phyloP scores from a whole-genome alignment of 2,797 vertebrate species.

The Uromys caudimaculatus region DNA sequence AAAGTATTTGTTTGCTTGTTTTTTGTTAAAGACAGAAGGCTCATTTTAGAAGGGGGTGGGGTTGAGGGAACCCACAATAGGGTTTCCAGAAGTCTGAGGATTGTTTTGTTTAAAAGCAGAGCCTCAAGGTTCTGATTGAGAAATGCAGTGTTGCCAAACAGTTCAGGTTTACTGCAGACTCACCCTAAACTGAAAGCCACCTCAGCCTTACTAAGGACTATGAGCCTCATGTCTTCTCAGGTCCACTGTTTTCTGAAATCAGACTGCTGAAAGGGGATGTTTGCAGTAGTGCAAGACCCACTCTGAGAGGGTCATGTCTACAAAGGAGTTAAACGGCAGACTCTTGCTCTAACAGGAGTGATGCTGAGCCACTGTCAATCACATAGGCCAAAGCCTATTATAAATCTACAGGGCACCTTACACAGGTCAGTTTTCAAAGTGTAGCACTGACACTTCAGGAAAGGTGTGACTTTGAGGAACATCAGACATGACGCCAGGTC shows the following conservation, averaged over 20 bases:
- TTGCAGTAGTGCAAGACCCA: constrained; percentile 62
- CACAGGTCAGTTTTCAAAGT: constrained; percentile 52
- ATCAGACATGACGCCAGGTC: constrained; percentile 65
- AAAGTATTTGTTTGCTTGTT: constrained; percentile 41
- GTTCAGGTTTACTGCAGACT: constrained; percentile 64
- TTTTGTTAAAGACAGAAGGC: constrained; percentile 57
- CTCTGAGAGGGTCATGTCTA: constrained; percentile 66
- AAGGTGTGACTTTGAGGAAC: constrained; percentile 73
- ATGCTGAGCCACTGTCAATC: constrained; percentile 46
- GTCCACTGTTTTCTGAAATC: constrained; percentile 52
- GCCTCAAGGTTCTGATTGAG: constrained; percentile 48
- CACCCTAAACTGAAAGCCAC: constrained; percentile 64
- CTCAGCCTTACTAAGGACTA: constrained; percentile 41
- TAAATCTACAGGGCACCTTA: constrained; percentile 63
- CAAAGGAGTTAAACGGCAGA: constrained; percentile 67
- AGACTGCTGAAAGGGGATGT: constrained; percentile 59
- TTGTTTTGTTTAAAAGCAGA: constrained; percentile 59
- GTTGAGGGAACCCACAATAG: constrained; percentile 64
- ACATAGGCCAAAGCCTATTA: constrained; percentile 62
- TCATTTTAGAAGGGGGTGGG: constrained; percentile 63
- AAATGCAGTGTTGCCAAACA: constrained; percentile 16
- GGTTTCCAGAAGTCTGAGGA: constrained; percentile 61
- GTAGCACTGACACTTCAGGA: constrained; percentile 65
- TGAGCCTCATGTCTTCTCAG: constrained; percentile 20
- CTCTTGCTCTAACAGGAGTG: constrained; percentile 62